Base-by-base conservation (phyloP, 2,888 invertebrate species). In the Andrena bicolor region DNA sequence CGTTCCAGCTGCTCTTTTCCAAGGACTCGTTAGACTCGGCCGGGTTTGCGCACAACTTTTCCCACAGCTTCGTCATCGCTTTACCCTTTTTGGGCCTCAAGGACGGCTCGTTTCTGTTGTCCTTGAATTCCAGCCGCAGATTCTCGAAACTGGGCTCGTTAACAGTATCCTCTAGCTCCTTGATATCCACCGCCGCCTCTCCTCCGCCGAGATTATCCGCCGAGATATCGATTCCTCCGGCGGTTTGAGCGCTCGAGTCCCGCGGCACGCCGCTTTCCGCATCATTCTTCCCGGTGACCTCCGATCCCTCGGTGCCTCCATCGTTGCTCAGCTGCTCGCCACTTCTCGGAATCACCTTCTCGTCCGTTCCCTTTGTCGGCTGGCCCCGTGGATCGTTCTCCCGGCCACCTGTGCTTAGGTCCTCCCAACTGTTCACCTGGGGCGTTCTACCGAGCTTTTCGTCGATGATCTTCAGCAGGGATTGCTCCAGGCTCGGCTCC, bases 381-480 rank as follows among this genome's bases (percentile, higher is more conserved):
- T 65, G 70, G 41, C 49, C 56, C 58, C 49, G 77, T 2, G 28
- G 58, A 51, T 83, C 74, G 70, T 80, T 80, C 41, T 72, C 78
- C 48, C 64, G 75, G 20, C 65, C 80, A 80, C 78, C 80, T 69
- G 72, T 58, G 48, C 74, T 65, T 69, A 80, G 35, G 32, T 81
- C 78, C 66, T 86, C 80, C 86, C 82, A 82, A 51, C 82, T 77
- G 48, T 58, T 91, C 41, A 88, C 88, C 61, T 90, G 76, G 4
- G 88, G 80, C 13, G 85, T 86, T 28, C 92, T 90, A 5, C 93
- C 93, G 8, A 94, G 89, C 73, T 93, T 94, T 23, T 93, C 93
- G 64, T 94, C 93, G 49, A 94, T 94, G 6, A 94, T 94, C 61
- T 88, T 90, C 89, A 94, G 90, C 30, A 94, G 75, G 26, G 93